phyloP scores from a whole-genome alignment of 1,140 invertebrate genomes.

The Drosophila malerkotliana region DNA sequence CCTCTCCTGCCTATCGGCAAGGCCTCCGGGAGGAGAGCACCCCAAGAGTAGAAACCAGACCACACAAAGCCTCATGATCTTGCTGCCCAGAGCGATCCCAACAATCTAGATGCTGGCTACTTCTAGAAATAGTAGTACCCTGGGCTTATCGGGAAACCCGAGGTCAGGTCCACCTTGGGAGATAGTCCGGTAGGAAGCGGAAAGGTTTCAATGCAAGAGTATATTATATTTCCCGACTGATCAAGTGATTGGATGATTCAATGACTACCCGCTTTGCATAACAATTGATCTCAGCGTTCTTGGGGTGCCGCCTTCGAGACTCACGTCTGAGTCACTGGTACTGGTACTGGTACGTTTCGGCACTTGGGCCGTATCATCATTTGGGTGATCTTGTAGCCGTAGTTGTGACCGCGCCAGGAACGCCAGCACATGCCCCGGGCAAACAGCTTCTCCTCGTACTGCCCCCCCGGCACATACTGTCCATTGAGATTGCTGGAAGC shows the following conservation, averaged over 20 bases:
- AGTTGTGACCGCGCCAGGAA: slow-evolving; percentile 70
- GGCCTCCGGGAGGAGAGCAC: background rate
- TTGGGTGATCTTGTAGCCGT: slow-evolving; percentile 57
- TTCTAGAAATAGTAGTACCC: background rate
- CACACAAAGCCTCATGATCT: slow-evolving; percentile 29
- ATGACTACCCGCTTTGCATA: slow-evolving; percentile 42
- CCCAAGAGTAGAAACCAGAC: slow-evolving; percentile 10
- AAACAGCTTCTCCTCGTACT: slow-evolving; percentile 62
- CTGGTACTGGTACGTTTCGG: slow-evolving; percentile 26
- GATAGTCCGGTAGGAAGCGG: slow-evolving; percentile 26
- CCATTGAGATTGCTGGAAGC: slow-evolving; percentile 60
- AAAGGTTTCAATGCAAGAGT: slow-evolving; percentile 20
- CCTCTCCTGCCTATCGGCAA: slow-evolving; percentile 1
- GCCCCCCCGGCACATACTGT: slow-evolving; percentile 57
- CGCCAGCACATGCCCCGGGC: slow-evolving; percentile 71
- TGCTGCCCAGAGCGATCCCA: background rate
- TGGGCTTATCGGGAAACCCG: slow-evolving; percentile 41
- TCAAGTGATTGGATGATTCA: slow-evolving; percentile 26
- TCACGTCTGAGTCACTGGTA: slow-evolving; percentile 8
- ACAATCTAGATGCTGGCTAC: slow-evolving; percentile 6
- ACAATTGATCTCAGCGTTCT: slow-evolving; percentile 30
- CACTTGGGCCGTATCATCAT: slow-evolving; percentile 72
- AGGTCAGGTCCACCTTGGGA: slow-evolving; percentile 39
- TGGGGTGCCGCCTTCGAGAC: background rate
- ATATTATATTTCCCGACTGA: slow-evolving; percentile 5